phyloP scores from a whole-genome alignment of 2,888 invertebrate genomes.

The Ormyrus thymus region DNA sequence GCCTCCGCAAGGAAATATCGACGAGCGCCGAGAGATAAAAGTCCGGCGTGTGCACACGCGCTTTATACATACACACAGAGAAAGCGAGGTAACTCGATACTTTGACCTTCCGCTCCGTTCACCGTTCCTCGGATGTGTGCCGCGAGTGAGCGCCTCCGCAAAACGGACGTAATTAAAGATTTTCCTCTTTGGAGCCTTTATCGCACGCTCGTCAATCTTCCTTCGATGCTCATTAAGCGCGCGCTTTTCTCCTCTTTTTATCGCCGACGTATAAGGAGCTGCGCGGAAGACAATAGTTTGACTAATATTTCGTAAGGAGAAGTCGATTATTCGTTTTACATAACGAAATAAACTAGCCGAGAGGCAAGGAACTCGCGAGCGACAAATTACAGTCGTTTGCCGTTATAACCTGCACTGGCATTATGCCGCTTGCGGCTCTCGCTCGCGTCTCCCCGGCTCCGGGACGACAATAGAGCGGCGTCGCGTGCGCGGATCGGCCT shows the following conservation, averaged over 20 bases:
- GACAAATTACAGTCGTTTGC: slow-evolving; percentile 8
- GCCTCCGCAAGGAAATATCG: slow-evolving; percentile 42
- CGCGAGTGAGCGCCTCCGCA: no score
- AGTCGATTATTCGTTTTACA: no score
- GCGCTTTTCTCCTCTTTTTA: background rate
- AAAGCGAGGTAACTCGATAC: slow-evolving; percentile 33
- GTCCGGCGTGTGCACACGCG: background rate
- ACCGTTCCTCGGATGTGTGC: slow-evolving; percentile 7
- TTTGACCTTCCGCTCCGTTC: slow-evolving; percentile 40
- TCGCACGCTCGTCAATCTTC: no score
- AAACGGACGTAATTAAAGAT: slow-evolving; percentile 8
- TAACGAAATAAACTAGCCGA: no score
- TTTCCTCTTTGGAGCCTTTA: background rate
- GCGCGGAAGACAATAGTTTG: no score
- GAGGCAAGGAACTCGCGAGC: no score
- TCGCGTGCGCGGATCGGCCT: background rate
- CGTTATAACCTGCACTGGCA: slow-evolving; percentile 6
- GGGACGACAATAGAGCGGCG: no score
- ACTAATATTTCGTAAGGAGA: no score
- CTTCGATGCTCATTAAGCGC: background rate
- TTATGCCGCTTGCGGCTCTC: no score
- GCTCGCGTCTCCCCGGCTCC: no score
- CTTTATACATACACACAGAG: background rate
- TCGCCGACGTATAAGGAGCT: no score
- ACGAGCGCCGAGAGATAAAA: slow-evolving; percentile 20